phyloP scores from a whole-genome alignment of 2,888 invertebrate genomes.

The Tenthredo amoena region DNA sequence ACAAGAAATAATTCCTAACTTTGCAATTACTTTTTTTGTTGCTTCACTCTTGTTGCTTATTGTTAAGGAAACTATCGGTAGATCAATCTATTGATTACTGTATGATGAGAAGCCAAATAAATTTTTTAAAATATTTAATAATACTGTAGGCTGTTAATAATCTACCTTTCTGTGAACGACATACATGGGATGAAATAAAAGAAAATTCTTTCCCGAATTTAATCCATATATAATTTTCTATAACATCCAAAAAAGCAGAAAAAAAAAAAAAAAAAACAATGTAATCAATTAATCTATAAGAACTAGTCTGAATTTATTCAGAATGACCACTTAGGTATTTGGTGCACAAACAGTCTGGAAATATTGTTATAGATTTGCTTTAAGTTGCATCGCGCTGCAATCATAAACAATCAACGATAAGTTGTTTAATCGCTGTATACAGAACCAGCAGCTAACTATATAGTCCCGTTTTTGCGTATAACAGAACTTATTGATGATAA shows the following conservation, averaged over 20 bases:
- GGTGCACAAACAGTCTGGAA: slow-evolving; percentile 18
- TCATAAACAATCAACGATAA: not conserved
- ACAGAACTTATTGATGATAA: not conserved
- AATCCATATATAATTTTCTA: slow-evolving; percentile 26
- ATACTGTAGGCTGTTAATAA: not conserved
- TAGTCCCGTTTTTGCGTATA: not conserved
- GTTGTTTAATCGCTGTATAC: not conserved
- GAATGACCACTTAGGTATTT: slow-evolving; percentile 25
- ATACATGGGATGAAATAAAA: slow-evolving; percentile 16
- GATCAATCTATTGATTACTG: not conserved
- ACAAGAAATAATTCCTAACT: not conserved
- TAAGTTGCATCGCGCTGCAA: not conserved
- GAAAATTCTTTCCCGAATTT: not conserved
- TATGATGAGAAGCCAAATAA: not conserved
- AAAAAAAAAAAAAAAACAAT: slow-evolving; percentile 23
- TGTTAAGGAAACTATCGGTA: not conserved
- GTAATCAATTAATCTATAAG: not conserved
- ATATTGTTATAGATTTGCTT: not conserved
- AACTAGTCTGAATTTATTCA: slow-evolving; percentile 24
- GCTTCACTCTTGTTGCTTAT: not conserved
- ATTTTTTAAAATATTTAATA: not conserved
- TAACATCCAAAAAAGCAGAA: slow-evolving; percentile 4
- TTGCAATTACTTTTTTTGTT: not conserved
- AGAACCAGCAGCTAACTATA: not conserved
- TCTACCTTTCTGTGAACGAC: not conserved